Percentiles rank a stretch among this genome's conserved stretches.
Evolutionary conservation across 2,888 invertebrate genomes (phyloP).

Genomic region (Neoaliturus tenellus): DNA sequence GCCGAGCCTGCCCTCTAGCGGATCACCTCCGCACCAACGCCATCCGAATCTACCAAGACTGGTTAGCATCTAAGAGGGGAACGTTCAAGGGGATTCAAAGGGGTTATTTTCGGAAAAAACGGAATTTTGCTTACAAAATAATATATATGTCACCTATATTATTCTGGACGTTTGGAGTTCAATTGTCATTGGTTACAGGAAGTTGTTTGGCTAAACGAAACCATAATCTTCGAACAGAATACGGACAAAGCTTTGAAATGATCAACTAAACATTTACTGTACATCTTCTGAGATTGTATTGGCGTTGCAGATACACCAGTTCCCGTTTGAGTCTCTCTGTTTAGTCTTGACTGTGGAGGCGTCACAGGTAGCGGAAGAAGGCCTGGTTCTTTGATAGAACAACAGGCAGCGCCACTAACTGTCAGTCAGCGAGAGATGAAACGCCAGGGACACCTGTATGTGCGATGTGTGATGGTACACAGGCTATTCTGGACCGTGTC

Average conservation of each 20-base stretch:
- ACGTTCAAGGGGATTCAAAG: too few species aligned
- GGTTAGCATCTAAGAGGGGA: too few species aligned
- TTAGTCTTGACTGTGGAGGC: neutral
- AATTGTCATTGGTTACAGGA: too few species aligned
- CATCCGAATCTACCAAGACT: neutral
- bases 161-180: too few species aligned
- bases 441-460: neutral
- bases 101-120: too few species aligned
- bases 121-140: too few species aligned
- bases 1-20: constrained; percentile 8
- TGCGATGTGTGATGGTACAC: too few species aligned
- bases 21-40: neutral
- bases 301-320: neutral
- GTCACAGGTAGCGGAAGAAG: constrained; percentile 5
- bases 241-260: too few species aligned
- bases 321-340: neutral
- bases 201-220: too few species aligned
- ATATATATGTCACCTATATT: too few species aligned
- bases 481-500: constrained; percentile 16
- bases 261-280: too few species aligned
- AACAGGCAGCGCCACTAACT: neutral
- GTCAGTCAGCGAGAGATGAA: neutral
- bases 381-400: neutral
- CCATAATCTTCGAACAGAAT: too few species aligned
- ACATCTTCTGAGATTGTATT: neutral